These are phyloP conservation scores for Syngnathus typhle DNA, from an alignment of 2,113 vertebrate genomes.

Conservation along the genomic window DNA sequence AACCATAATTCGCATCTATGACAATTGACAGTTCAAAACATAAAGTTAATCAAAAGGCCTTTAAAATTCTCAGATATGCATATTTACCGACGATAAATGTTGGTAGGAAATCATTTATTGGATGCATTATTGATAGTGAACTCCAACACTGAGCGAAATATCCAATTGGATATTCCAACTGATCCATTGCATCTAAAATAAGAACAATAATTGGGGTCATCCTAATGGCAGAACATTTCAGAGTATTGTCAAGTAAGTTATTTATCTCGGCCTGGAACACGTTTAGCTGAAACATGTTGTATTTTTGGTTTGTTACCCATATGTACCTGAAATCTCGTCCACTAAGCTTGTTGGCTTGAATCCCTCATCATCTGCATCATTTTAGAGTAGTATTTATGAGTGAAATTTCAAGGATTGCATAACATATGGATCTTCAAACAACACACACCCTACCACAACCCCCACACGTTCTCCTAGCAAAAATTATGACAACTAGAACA, in stretches of 20 bases:
- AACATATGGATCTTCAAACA: background rate
- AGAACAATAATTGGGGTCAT: background rate
- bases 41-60: background rate
- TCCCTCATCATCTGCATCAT: constrained; percentile 1
- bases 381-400: background rate
- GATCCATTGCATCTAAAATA: background rate
- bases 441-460: background rate
- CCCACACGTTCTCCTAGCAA: background rate
- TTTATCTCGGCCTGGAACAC: background rate
- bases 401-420: background rate
- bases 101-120: background rate
- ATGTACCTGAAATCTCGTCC: background rate
- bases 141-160: background rate
- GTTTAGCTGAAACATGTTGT: background rate
- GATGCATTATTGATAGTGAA: background rate
- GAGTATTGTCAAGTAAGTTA: background rate
- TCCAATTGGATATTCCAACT: background rate
- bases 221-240: too few species aligned
- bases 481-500: background rate
- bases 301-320: constrained; percentile 1
- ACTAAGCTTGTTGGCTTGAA: background rate
- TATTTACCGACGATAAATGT: background rate
- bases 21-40: background rate
- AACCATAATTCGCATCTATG: background rate
- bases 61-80: background rate